Evolutionary conservation across 2,113 vertebrate species (phyloP).

Genomic region (Apeltes quadracus): DNA sequence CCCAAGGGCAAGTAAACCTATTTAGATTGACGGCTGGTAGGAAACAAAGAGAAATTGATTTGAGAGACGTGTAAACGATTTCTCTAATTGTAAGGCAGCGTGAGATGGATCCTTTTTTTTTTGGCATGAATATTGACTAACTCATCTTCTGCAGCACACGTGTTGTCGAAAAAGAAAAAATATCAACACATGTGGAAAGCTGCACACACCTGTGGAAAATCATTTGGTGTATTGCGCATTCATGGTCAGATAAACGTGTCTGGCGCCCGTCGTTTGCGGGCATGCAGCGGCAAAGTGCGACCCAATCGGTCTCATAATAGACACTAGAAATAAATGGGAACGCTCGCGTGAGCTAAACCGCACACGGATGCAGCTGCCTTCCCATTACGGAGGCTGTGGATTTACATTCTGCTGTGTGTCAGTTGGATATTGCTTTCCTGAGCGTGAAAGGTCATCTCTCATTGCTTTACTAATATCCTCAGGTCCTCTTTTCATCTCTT

Average conservation of each 20-base stretch:
- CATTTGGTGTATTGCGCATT: conserved; percentile 29
- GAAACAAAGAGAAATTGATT: conserved; percentile 44
- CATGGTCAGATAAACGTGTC: conserved; percentile 43
- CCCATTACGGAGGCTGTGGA: conserved; percentile 54
- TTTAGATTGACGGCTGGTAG: conserved; percentile 30
- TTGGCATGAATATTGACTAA: conserved; percentile 23
- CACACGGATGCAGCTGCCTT: conserved; percentile 17
- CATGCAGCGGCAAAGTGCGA: conserved; percentile 16
- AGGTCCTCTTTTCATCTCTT: conserved; percentile 59
- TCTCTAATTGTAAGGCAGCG: not conserved
- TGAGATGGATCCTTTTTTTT: conserved; percentile 1
- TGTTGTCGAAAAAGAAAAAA: not conserved
- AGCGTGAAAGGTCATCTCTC: conserved; percentile 61
- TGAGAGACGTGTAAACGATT: conserved; percentile 6
- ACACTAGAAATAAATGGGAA: conserved; percentile 51
- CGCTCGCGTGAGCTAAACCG: conserved; percentile 51
- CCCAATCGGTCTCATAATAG: conserved; percentile 54
- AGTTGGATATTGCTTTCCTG: conserved; percentile 59
- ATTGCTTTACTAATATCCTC: conserved; percentile 71
- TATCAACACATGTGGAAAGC: not conserved
- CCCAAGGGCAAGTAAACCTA: conserved; percentile 8
- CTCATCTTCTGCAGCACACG: not conserved
- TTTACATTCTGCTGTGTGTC: conserved; percentile 60
- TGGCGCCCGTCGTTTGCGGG: conserved; percentile 25
- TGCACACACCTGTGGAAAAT: not conserved